A percentile compares a stretch with the other conserved stretches of the same genome.
phyloP scores from a whole-genome alignment of 2,113 vertebrate species.

The Otocyon megalotis region DNA sequence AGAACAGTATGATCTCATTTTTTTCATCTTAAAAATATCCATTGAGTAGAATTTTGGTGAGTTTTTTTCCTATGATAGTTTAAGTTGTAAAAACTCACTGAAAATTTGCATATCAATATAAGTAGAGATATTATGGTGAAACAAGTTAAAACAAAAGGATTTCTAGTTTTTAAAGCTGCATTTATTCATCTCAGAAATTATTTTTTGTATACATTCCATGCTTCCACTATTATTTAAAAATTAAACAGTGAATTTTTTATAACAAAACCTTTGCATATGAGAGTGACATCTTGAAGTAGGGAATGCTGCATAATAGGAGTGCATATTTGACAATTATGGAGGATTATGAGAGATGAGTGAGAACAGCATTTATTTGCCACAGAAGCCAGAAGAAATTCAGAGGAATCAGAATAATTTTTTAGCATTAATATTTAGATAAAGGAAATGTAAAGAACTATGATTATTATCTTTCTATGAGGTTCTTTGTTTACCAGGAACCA shows the following conservation, averaged over 20 bases:
- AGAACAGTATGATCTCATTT: not conserved
- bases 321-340: not conserved
- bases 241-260: not conserved
- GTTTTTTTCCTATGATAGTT: not conserved
- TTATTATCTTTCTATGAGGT: not conserved
- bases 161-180: not conserved
- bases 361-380: not conserved
- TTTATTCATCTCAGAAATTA: not conserved
- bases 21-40: not conserved
- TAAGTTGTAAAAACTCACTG: not conserved
- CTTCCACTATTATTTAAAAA: constrained; percentile 19
- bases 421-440: not conserved
- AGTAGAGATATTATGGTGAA: not conserved
- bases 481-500: not conserved
- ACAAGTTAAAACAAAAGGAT: not conserved
- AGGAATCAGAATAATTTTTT: not conserved
- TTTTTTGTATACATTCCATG: not conserved
- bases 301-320: not conserved
- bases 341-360: not conserved
- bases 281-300: not conserved
- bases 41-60: not conserved
- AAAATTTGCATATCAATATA: not conserved
- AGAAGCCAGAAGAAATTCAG: not conserved
- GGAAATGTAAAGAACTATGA: not conserved
- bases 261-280: not conserved